phyloP scores from a whole-genome alignment of 2,113 vertebrate species.

The Anolis carolinensis region DNA sequence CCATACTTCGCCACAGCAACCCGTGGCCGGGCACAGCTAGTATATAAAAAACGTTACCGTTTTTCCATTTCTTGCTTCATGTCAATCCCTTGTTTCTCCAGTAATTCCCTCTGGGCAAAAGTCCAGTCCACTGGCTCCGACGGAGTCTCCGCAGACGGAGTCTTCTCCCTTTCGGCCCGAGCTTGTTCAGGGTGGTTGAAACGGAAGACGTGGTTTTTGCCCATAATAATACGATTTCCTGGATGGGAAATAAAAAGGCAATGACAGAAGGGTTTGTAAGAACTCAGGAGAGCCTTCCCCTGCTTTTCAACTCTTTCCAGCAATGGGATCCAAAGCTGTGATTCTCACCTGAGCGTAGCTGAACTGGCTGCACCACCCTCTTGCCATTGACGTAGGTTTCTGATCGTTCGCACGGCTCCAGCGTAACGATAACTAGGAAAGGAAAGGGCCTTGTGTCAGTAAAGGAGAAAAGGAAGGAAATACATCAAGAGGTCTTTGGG shows the following conservation, averaged over 20 bases:
- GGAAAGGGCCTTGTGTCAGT: not conserved
- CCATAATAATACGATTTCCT: slow-evolving; percentile 99
- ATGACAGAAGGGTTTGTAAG: not conserved
- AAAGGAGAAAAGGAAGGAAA: not conserved
- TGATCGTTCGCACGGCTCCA: slow-evolving; percentile 94
- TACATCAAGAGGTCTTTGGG: not conserved
- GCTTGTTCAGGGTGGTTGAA: slow-evolving; percentile 99
- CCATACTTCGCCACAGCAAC: no score
- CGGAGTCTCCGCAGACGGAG: slow-evolving; percentile 95
- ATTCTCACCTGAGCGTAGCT: slow-evolving; percentile 91
- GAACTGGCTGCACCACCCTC: slow-evolving; percentile 88
- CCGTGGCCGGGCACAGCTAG: no score
- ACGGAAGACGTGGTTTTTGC: slow-evolving; percentile 98
- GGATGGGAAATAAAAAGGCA: slow-evolving; percentile 5
- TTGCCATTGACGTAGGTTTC: slow-evolving; percentile 99
- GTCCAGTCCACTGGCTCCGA: slow-evolving; percentile 99
- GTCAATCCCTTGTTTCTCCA: slow-evolving; percentile 98
- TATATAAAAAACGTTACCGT: slow-evolving; percentile 78
- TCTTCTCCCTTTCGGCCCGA: slow-evolving; percentile 95
- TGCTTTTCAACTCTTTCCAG: not conserved
- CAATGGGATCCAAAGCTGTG: fast-evolving
- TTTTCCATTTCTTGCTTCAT: slow-evolving; percentile 99
- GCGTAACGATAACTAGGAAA: slow-evolving; percentile 87
- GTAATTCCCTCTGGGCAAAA: slow-evolving; percentile 94
- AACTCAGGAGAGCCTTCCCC: no score